phyloP scores from a whole-genome alignment of 2,797 vertebrate species.

The Rhinogobio ventralis region DNA sequence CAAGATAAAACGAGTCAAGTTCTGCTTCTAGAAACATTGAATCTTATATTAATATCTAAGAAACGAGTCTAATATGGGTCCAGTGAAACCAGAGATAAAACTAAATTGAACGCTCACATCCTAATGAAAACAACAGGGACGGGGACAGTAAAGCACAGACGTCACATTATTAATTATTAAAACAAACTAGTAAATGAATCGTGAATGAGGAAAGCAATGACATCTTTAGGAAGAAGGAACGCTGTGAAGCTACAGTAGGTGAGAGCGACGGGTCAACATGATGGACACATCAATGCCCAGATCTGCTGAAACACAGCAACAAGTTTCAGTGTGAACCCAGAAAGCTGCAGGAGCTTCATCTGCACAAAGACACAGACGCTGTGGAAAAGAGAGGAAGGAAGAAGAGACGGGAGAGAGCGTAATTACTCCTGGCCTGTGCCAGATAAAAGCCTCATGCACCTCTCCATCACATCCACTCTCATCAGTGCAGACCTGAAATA shows the following conservation, averaged over 20 bases:
- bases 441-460: background rate
- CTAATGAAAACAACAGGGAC: background rate
- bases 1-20: no score
- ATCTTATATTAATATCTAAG: background rate
- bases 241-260: background rate
- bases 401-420: background rate
- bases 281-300: slow-evolving; percentile 13
- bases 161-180: background rate
- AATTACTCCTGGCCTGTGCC: background rate
- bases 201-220: background rate
- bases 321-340: background rate
- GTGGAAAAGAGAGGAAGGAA: background rate
- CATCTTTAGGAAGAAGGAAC: background rate
- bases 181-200: background rate
- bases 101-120: background rate
- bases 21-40: background rate
- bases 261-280: background rate
- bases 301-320: no score
- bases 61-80: background rate
- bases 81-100: background rate
- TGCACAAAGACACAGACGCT: background rate
- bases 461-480: background rate
- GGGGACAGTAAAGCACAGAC: background rate
- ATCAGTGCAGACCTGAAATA: background rate
- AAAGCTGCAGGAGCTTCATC: background rate